Base-by-base conservation (phyloP, 2,888 invertebrate genomes). In the Philhelius pedissequus region DNA sequence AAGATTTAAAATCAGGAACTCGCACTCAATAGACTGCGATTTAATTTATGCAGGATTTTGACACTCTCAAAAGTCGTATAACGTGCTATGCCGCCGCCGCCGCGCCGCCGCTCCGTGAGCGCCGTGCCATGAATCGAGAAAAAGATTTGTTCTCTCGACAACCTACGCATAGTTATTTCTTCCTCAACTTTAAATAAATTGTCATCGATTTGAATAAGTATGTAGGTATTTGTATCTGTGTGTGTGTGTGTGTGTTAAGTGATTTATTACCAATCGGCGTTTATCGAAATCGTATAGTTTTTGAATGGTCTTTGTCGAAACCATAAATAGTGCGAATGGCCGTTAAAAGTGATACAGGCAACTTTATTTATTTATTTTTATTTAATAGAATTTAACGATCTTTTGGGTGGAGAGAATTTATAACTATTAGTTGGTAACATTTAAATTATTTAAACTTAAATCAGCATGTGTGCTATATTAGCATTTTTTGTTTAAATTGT, bases 1-100 rank as follows among this genome's bases (percentile, higher is more conserved):
- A 84, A 84, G 84, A 84, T 80, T 84, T 80, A 84, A 80, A 84
- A 84, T 76, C 84, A 68, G 52, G 40, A 80, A 84, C 13, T 48
- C 3, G 45, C 30, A 70, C 75, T 71, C 40, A 52, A 43, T 74
- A 25, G 27, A 74, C 30, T 62, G 80, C 20, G 80, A 80, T 80
- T 80, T 84, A 84, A 84, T 75, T 84, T 84, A 84, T 84, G 68
- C 84, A 84, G 70, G 25, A 25, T 3, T 52, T 62, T 70, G 58
- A 52, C 45, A 52, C n/a, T 25, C 54, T 25, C 54, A 43, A 80
- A 62, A 68, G 40, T 43, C 20, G 45, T 20, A 20, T 20, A 20
- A 0, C 11, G 0, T 2, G n/a, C n/a, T n/a, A n/a, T n/a, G n/a
- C n/a, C n/a, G n/a, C n/a, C n/a, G n/a, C n/a, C n/a, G n/a, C n/a